Evolutionary conservation across 2,113 vertebrate genomes (phyloP), one percentile per base, ranked within the genome.

Genomic region (Hepsetus odoe): DNA sequence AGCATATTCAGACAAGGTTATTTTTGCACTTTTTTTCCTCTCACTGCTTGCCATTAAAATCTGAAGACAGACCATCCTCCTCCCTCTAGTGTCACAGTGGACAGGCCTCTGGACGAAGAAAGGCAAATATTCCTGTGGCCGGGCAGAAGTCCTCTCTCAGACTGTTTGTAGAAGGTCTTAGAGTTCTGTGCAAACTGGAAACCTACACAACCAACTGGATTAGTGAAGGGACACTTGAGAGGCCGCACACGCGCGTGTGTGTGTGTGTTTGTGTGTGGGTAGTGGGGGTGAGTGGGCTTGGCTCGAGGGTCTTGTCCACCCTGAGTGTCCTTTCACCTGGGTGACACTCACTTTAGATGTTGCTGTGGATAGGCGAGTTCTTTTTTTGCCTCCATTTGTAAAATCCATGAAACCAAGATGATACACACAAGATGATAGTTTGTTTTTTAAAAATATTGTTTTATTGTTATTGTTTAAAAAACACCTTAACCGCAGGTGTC

Each of bases 131-230:
- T 83, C 87, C 81, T 67, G 73, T 85, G 86, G 87, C 78, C 62
- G 89, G 89, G 85, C 87, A 90, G 89, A 90, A 87, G 88, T 86
- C 80, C 68, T 80, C 87, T 85, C 86, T 82, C 78, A 40, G 76
- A 66, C 73, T 93, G 92, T 93, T 93, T 93, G 91, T 86, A 83
- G 87, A 92, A 91, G 89, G 89, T 90, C 91, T 92, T 89, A 92
- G 89, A 85, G 64, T 85, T 74, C 80, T 86, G 73, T 88, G 86
- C 86, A 88, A 88, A 90, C 88, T 89, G 84, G 80, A 85, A 87
- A 90, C 87, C 86, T 86, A 75, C 86, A 90, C 89, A 82, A 89
- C 84, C 88, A 86, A 66, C 87, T 65, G 90, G 91, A 90, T 92
- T 89, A 92, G 72, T 55, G 59, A 58, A 89, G 89, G 86, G 87